Percentiles rank a stretch among this genome's conserved stretches.
Conservation (phyloP, 2,797 vertebrate genomes). For the Phoeniculus purpureus region DNA sequence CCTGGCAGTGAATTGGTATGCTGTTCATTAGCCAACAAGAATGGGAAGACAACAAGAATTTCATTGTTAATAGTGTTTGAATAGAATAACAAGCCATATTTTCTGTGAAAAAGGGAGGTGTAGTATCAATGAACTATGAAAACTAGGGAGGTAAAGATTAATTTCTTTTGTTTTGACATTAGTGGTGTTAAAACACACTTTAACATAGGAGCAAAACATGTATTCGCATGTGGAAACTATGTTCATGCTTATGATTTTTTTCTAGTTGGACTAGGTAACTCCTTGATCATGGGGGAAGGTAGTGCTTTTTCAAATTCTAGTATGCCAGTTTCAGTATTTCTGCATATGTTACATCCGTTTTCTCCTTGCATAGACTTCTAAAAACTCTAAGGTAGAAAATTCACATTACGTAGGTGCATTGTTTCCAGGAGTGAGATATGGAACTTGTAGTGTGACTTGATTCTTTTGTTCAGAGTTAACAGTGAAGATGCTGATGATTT, state of each 20-base stretch:
- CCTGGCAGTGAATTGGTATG: not conserved
- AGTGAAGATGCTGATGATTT: not conserved
- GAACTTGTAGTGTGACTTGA: not conserved
- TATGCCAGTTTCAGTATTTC: not conserved
- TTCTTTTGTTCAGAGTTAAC: not conserved
- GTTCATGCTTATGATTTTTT: rapidly evolving
- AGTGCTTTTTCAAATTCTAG: not conserved
- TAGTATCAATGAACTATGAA: not conserved
- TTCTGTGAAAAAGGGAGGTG: not conserved
- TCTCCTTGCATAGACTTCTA: not conserved
- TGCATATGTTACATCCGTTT: not conserved
- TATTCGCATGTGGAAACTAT: not conserved
- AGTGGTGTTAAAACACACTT: not conserved
- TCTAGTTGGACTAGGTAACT: not conserved
- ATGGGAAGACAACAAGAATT: not conserved
- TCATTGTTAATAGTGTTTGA: not conserved
- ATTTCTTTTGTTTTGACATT: not conserved
- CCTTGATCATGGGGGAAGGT: not conserved
- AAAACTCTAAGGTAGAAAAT: not conserved
- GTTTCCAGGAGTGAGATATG: not conserved
- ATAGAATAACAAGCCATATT: not conserved
- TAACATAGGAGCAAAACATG: rapidly evolving
- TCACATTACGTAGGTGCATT: not conserved
- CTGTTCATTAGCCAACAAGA: not conserved
- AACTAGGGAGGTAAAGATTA: not conserved